Evolutionary conservation across 1,140 invertebrate genomes (phyloP).

Genomic region (Diabrotica undecimpunctata): DNA sequence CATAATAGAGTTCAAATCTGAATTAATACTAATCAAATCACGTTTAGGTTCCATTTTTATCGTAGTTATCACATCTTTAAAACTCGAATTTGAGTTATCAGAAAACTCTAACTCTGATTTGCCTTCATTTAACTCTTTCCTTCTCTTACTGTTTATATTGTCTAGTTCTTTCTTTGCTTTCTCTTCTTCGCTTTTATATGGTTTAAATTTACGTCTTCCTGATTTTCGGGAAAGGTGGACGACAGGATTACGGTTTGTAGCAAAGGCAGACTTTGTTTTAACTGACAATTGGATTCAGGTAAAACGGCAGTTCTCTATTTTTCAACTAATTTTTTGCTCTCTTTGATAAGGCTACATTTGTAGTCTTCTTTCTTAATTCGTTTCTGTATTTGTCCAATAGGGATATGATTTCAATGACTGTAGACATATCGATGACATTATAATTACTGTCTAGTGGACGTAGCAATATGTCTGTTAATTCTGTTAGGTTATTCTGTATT

Average conservation of each 20-base stretch:
- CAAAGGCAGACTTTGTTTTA: conserved; percentile 40
- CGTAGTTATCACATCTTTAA: conserved; percentile 41
- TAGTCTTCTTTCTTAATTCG: conserved; percentile 81
- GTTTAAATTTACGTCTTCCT: conserved; percentile 26
- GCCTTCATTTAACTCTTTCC: conserved; percentile 36
- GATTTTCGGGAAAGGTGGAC: conserved; percentile 7
- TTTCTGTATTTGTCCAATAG: conserved; percentile 92
- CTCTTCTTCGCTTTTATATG: conserved; percentile 29
- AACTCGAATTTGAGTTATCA: conserved; percentile 46
- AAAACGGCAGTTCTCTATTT: conserved; percentile 78
- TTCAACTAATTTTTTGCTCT: conserved; percentile 85
- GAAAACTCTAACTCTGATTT: conserved; percentile 40
- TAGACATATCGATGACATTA: conserved; percentile 84
- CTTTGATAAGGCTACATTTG: conserved; percentile 75
- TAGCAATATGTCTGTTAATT: conserved; percentile 62
- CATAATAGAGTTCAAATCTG: conserved; percentile 47
- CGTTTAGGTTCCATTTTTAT: conserved; percentile 28
- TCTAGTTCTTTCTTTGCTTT: conserved; percentile 24
- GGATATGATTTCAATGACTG: conserved; percentile 89
- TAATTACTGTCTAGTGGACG: conserved; percentile 64
- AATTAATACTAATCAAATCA: conserved; percentile 41
- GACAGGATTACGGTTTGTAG: conserved; percentile 34
- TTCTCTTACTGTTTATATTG: conserved; percentile 26
- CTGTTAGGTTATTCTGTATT: conserved; percentile 60
- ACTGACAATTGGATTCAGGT: conserved; percentile 51